Percentiles rank a stretch among this genome's conserved stretches.
These are phyloP conservation scores for Leiothrix lutea DNA, from an alignment of 2,113 vertebrate species.

Conservation along the genomic window DNA sequence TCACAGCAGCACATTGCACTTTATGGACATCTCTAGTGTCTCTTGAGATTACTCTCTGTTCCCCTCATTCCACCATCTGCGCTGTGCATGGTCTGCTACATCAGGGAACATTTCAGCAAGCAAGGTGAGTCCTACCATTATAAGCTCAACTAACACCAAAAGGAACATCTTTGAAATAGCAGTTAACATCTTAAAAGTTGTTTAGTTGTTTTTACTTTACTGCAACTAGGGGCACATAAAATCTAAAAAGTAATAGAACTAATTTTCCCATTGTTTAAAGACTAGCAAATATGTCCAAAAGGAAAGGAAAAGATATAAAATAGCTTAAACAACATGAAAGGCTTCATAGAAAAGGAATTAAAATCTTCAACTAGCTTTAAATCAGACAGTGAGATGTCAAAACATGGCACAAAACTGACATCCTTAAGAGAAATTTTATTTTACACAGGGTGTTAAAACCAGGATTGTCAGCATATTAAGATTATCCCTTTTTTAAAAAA, in stretches of 20 bases:
- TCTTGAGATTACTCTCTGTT: background rate
- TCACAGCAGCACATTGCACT: background rate
- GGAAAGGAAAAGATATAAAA: background rate
- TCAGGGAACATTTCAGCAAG: background rate
- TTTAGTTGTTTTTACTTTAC: background rate
- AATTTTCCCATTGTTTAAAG: background rate
- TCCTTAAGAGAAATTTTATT: background rate
- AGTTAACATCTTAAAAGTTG: background rate
- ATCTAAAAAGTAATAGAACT: background rate
- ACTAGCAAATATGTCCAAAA: background rate
- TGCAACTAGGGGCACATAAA: background rate
- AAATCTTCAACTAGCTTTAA: background rate
- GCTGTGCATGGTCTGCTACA: background rate
- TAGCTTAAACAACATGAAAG: background rate
- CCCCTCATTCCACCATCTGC: background rate
- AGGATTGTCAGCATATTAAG: background rate
- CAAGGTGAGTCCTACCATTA: background rate
- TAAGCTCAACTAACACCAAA: background rate
- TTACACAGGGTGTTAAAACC: background rate
- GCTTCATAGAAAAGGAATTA: background rate
- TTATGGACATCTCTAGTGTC: background rate
- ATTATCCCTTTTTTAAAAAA: background rate
- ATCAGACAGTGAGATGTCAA: background rate
- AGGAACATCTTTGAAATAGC: background rate
- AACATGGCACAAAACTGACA: background rate